Evolutionary conservation across 2,113 vertebrate genomes (phyloP), one percentile per base, ranked within the genome.

Genomic region (Geococcyx californianus): DNA sequence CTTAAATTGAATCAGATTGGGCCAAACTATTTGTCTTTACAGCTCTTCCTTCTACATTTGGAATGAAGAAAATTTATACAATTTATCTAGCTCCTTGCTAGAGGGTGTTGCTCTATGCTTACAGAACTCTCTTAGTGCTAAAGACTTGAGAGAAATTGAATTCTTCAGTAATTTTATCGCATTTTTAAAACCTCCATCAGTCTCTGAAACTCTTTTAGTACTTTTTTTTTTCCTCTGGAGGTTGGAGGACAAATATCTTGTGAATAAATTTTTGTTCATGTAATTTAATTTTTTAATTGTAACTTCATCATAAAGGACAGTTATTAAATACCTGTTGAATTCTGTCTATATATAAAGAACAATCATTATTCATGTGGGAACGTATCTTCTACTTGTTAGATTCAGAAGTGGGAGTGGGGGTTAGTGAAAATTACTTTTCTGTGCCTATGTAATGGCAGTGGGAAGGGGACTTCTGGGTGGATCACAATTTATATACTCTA

Each of bases 381-480:
- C 3, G 8, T 85, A 58, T 74, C 20, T 83, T 94, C 70, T 93
- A 66, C 87, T 91, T 93, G 49, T 79, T 84, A 91, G 36, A 59
- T 91, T 94, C 91, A 88, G 55, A 85, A 44, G 62, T 96, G 84
- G 88, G 87, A 97, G 44, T 33, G 29, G 75, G 78, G 83, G n/a
- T 82, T 79, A 78, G 72, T 93, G 64, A 64, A 94, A 95, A 81
- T 86, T 84, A 92, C 56, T 45, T 95, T 87, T 97, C 95, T 93
- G 94, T 64, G 58, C 33, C 16, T 95, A 52, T 89, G 89, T 83
- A 42, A 67, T 81, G 58, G 75, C 84, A 88, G 74, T 56, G 68
- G 84, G 87, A 92, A 78, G 66, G 66, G 40, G 40, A 86, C 83
- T 94, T 97, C 88, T 74, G 77, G 90, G 84, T 76, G 84, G 83